These are phyloP conservation scores for Rhodeus uyekii DNA, from an alignment of 2,797 vertebrate genomes.

Conservation along the genomic window DNA sequence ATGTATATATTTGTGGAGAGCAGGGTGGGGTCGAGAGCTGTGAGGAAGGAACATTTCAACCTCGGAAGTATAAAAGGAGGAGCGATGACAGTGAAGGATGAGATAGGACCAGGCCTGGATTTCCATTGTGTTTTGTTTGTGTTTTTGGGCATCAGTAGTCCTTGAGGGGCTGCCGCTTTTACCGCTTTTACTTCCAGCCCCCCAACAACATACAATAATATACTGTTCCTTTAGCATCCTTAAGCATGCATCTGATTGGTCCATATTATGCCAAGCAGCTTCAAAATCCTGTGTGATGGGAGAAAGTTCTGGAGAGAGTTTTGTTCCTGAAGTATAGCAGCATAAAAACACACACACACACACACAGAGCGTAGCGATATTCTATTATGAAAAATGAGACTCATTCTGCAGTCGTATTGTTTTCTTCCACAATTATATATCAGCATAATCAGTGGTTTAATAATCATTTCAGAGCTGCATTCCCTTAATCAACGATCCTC, in stretches of 20 bases:
- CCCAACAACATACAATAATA: too few relatives aligned
- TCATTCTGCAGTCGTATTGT: slow-evolving; percentile 14
- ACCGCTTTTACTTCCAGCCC: too few relatives aligned
- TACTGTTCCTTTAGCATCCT: background rate
- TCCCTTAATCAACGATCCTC: slow-evolving; percentile 14
- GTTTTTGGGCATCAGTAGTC: too few relatives aligned
- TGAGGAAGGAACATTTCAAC: too few relatives aligned
- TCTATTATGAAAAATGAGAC: slow-evolving; percentile 5
- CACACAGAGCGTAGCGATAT: background rate
- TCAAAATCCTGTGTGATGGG: background rate
- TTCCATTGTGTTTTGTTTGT: too few relatives aligned
- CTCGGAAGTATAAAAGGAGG: too few relatives aligned
- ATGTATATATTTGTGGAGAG: too few relatives aligned
- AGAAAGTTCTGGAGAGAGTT: background rate
- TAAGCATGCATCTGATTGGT: background rate
- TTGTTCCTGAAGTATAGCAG: background rate
- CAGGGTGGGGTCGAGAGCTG: too few relatives aligned
- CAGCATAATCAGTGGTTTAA: slow-evolving; percentile 25
- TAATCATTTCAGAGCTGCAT: slow-evolving; percentile 8
- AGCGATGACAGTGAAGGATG: too few relatives aligned
- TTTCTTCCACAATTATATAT: slow-evolving; percentile 24
- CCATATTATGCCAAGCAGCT: background rate
- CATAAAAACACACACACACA: background rate
- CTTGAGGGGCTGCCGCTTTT: too few relatives aligned
- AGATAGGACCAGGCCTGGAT: too few relatives aligned